A percentile compares a stretch with the other conserved stretches of the same genome.
These are phyloP conservation scores for Galemys pyrenaicus DNA, from an alignment of 2,113 vertebrate species.

Conservation along the genomic window DNA sequence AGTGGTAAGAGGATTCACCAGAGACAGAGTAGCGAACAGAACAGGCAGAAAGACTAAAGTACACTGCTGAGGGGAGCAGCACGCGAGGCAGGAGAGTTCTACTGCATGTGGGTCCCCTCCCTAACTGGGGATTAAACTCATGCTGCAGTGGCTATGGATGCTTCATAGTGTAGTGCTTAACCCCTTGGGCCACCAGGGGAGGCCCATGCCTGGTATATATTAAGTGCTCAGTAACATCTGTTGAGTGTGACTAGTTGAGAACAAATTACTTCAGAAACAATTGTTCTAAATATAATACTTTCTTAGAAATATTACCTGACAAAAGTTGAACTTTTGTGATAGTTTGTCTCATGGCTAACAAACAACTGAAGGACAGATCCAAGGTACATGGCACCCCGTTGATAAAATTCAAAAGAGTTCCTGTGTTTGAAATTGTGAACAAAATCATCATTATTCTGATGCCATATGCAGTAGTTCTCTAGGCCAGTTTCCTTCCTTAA, in stretches of 20 bases:
- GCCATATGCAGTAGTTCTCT: background rate
- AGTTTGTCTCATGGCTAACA: background rate
- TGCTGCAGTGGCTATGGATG: too few species aligned
- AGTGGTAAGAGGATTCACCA: too few species aligned
- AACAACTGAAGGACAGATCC: background rate
- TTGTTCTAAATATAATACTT: background rate
- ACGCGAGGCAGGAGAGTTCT: too few species aligned
- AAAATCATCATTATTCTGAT: background rate
- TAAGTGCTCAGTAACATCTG: background rate
- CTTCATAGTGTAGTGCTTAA: too few species aligned
- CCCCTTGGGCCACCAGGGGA: too few species aligned
- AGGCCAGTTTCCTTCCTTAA: background rate
- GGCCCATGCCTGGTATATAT: background rate
- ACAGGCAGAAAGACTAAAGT: too few species aligned
- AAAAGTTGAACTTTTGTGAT: background rate
- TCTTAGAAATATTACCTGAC: slow-evolving; percentile 11
- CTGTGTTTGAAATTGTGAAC: background rate
- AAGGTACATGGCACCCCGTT: background rate
- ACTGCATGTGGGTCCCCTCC: too few species aligned
- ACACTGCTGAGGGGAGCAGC: too few species aligned
- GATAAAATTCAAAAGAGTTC: background rate
- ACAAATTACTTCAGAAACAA: background rate
- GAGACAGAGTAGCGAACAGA: too few species aligned
- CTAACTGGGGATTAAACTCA: too few species aligned
- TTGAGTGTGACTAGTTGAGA: slow-evolving; percentile 1